phyloP scores from a whole-genome alignment of 2,113 vertebrate species.

The Empidonax alnorum region DNA sequence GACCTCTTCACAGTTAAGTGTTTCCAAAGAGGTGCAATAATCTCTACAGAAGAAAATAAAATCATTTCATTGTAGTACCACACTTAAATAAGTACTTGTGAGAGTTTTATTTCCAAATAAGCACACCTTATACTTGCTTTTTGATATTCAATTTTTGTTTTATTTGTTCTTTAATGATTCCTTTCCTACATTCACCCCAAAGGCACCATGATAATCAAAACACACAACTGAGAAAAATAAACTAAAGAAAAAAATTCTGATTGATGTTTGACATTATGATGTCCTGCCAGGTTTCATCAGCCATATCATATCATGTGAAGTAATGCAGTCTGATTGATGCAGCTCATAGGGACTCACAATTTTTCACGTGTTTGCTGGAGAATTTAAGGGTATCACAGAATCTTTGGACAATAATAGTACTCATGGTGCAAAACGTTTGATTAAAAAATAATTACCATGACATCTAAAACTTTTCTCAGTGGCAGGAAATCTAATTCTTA shows the following conservation, averaged over 20 bases:
- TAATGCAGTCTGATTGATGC: slow-evolving; percentile 8
- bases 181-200: not conserved
- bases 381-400: not conserved
- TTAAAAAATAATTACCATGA: not conserved
- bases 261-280: not conserved
- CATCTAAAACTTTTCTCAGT: not conserved
- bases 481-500: not conserved
- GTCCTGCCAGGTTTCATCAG: slow-evolving; percentile 19
- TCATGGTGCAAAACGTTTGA: not conserved
- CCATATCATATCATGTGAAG: not conserved
- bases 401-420: not conserved
- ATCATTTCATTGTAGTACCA: not conserved
- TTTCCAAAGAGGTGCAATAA: not conserved
- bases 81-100: not conserved
- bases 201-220: not conserved
- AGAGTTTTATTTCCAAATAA: not conserved
- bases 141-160: not conserved
- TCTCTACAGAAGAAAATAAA: not conserved
- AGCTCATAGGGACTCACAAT: not conserved
- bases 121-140: not conserved
- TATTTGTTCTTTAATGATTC: not conserved
- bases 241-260: not conserved
- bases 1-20: not conserved
- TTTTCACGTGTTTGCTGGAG: not conserved
- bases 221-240: not conserved